Base-by-base conservation (phyloP, 2,113 vertebrate genomes). In the Tamias sibiricus region DNA sequence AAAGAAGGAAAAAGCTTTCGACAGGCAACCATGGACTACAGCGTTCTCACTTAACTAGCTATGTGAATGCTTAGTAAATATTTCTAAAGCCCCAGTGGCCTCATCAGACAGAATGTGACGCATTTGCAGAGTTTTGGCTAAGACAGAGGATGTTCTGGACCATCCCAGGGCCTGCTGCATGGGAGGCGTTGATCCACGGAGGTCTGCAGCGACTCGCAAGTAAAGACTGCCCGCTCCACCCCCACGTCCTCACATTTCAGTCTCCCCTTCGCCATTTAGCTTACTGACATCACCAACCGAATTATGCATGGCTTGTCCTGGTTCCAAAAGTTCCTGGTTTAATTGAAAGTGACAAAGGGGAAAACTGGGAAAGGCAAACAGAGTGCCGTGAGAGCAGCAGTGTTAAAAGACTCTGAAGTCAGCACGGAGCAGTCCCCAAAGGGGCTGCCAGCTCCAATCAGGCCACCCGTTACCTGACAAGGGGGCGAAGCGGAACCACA, bases 281-380 rank as follows among this genome's bases (percentile, higher is more conserved):
- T 82, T 92, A 54, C 9, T 90, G 75, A 98, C 97, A 91, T 96
- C 66, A 64, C 94, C 77, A 79, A 93, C 76, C 62, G 77, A 64
- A 19, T 81, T 96, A 87, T 42, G 42, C 94, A 79, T 2, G 91
- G 94, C 74, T 84, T 97, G 97, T 92, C 98, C 96, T 91, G 49
- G 71, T 81, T 87, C 96, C 96, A 90, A 7, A 97, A 96, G 75
- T 91, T 79, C 90, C 82, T 77, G 96, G 93, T 2, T 93, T 98
- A 96, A 99, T 80, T 71, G 87, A 82, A 97, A 95, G 87, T 93
- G 96, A 98, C 97, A 98, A 98, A 96, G 95, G 47, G 97, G 74
- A 97, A 97, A 94, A 94, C 93, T 37, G 89, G 97, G 90, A 80
- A 94, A 95, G 40, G 90, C 93, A 94, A 84, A 76, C 74, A 92